Evolutionary conservation across 2,888 invertebrate genomes (phyloP), one percentile per base, ranked within the genome.

Genomic region (Leistus spinibarbis): DNA sequence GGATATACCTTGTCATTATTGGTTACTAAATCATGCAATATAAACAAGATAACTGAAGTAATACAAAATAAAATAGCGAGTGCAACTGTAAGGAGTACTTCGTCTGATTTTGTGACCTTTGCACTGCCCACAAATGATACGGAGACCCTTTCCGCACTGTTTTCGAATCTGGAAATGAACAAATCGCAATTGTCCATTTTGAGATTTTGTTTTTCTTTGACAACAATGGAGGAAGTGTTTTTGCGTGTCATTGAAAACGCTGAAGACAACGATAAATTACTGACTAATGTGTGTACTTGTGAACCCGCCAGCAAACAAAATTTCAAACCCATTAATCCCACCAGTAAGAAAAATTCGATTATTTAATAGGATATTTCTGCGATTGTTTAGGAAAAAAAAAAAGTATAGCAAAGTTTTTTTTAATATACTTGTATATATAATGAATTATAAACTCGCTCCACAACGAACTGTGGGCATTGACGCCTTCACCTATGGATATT

Each of bases 171-270:
- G 56, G 95, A 96, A 83, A 76, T 79, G 0, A 83, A 86, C 13
- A 89, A 88, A 78, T 82, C 85, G 0, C n/a, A n/a, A n/a, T n/a
- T n/a, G n/a, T n/a, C n/a, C n/a, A n/a, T n/a, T n/a, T n/a, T n/a
- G n/a, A 91, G 93, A 5, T 92, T 96, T 75, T 94, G 95, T 0
- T 90, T 97, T 0, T 93, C 95, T 0, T 90, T 95, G 17, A 95
- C 97, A 0, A 96, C 97, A 0, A 88, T 98, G 81, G 98, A 98
- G 84, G 97, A 98, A 85, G 97, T 98, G 1, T 97, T 96, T 84
- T 84, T 97, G 67, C 93, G 91, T 94, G 93, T 82, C 76, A 81
- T 69, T 19, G 64, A 67, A 85, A 85, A 76, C n/a, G 64, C 54
- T 57, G 77, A 76, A 23, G 76, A 76, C 63, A 0, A 22, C n/a